These are phyloP conservation scores for Halichoeres trimaculatus DNA, from an alignment of 2,113 vertebrate genomes.

Conservation along the genomic window DNA sequence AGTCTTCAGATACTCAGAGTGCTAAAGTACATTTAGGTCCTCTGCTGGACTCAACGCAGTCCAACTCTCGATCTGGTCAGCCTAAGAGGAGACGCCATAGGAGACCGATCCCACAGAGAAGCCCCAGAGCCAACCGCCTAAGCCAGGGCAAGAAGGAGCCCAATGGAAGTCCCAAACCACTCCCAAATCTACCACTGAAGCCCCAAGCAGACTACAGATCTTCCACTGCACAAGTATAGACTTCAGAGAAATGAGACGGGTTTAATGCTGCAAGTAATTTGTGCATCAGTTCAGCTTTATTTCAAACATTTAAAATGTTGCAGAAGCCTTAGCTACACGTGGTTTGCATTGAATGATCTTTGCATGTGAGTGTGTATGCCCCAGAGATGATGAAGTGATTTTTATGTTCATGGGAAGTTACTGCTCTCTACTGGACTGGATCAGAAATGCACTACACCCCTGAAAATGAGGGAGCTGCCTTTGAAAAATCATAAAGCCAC, in stretches of 20 bases:
- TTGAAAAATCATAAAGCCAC: constrained; percentile 12
- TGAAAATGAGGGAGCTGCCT: constrained; percentile 9
- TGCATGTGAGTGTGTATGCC: constrained; percentile 68
- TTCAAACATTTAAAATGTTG: constrained; percentile 16
- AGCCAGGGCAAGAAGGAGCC: constrained; percentile 47
- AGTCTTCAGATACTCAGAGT: constrained; percentile 90
- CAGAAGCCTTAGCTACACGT: constrained; percentile 51
- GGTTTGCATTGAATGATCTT: constrained; percentile 61
- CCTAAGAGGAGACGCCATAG: constrained; percentile 78
- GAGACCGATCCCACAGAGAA: constrained; percentile 56
- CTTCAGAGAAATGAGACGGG: neutral
- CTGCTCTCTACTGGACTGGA: constrained; percentile 63
- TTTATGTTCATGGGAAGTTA: constrained; percentile 48
- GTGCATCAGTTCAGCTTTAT: constrained; percentile 44
- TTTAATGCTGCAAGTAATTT: constrained; percentile 15
- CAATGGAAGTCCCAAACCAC: constrained; percentile 70
- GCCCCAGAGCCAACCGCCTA: constrained; percentile 51
- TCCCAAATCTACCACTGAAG: constrained; percentile 55
- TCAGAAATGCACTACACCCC: constrained; percentile 48
- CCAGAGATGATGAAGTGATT: constrained; percentile 48
- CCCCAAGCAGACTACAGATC: constrained; percentile 27
- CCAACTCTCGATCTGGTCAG: constrained; percentile 42
- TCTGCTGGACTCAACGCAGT: constrained; percentile 57
- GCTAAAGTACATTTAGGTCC: constrained; percentile 79
- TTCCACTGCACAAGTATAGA: constrained; percentile 31